Evolutionary conservation across 2,113 vertebrate genomes (phyloP), one percentile per base, ranked within the genome.

Genomic region (Xyrauchen texanus): DNA sequence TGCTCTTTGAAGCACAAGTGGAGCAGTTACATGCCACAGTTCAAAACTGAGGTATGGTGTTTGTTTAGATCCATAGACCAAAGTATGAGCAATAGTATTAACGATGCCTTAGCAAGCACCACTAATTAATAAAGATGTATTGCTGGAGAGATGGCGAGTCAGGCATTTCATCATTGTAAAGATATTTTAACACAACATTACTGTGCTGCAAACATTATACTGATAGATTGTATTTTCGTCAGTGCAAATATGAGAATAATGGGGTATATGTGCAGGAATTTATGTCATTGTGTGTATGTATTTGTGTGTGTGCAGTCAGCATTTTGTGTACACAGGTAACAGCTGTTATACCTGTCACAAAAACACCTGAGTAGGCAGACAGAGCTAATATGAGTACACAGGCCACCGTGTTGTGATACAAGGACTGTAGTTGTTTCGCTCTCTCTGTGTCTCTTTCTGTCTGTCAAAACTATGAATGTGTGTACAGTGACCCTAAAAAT

Each of bases 241-340:
- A 15, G 55, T 15, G 55, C 55, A 13, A 6, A 58, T 58, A 10
- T 58, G 7, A n/a, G 5, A n/a, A 58, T 58, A n/a, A 58, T 58
- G 6, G 6, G 5, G 55, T 76, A 16, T 16, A 9, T 53, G 53
- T 47, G 42, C 34, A 55, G 34, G 61, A 1, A 3, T 65, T 65
- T 61, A 63, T 76, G 73, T 76, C 61, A 76, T 76, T 74, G 21
- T 34, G 21, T 34, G 21, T 34, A 34, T 34, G 21, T 34, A 34
- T 34, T 15, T 78, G 15, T 77, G 42, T 46, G 66, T 62, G 16
- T 45, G 67, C 8, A 4, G 21, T 74, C 58, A 74, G 15, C 0
- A 34, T 42, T 76, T 76, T 76, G 49, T 65, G 52, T 65, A 52
- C 49, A 53, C 8, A 1, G 13, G 49, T n/a, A 65, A 44, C 73